Percentiles rank a stretch among this genome's conserved stretches.
Conservation (phyloP, 2,797 vertebrate genomes). For the Labeo calbasu region DNA sequence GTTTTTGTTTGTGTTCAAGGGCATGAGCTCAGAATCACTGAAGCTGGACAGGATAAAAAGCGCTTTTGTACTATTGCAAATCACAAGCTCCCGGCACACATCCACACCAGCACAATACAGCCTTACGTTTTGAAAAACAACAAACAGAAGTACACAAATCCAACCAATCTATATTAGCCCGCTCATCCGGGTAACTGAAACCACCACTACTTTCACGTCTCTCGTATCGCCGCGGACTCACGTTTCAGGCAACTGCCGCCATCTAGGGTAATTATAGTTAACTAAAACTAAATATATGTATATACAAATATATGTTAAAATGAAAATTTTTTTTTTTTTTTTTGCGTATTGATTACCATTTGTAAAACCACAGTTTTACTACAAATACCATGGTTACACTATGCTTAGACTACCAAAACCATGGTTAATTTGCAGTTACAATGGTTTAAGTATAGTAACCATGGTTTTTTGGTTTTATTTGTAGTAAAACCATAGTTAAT, state of each 20-base stretch:
- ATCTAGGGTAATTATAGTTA: not conserved
- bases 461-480: too few species aligned
- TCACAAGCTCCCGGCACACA: conserved; percentile 45
- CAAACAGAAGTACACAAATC: not conserved
- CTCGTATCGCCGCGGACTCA: not conserved
- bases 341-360: too few species aligned
- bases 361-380: too few species aligned
- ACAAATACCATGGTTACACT: too few species aligned
- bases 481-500: too few species aligned
- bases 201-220: not conserved
- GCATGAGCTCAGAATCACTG: conserved; percentile 46
- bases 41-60: conserved; percentile 50
- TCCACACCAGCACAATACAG: conserved; percentile 37
- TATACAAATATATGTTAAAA: not conserved
- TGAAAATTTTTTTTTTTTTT: not conserved
- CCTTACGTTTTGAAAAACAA: conserved; percentile 12
- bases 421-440: too few species aligned
- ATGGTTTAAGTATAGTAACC: too few species aligned
- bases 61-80: conserved; percentile 52
- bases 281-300: not conserved
- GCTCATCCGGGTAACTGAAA: not conserved
- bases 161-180: not conserved
- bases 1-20: conserved; percentile 35
- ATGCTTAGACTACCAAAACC: too few species aligned
- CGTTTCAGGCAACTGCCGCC: not conserved